Evolutionary conservation across 1,140 invertebrate species (phyloP).

Genomic region (Diorhabda carinulata): DNA sequence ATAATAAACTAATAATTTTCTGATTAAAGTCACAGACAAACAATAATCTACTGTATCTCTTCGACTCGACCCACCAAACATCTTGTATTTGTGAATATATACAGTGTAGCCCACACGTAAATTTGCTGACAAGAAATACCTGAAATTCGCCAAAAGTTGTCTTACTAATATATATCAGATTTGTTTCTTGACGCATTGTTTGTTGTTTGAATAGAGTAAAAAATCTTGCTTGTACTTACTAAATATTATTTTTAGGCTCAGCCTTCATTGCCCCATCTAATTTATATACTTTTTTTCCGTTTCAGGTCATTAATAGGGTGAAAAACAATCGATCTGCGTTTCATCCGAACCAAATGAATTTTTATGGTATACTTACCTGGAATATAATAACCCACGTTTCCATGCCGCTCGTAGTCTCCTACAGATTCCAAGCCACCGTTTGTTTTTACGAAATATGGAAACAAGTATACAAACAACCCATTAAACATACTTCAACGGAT

Average conservation of each 20-base stretch:
- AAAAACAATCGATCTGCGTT: conserved; percentile 62
- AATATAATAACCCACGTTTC: conserved; percentile 72
- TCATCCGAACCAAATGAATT: conserved; percentile 62
- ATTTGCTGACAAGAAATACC: no score
- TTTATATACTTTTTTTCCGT: not conserved
- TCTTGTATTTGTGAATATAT: no score
- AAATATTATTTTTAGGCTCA: conserved; percentile 12
- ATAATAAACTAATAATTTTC: no score
- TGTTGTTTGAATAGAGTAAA: no score
- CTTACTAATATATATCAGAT: no score
- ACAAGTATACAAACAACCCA: conserved; percentile 62
- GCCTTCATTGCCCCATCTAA: not conserved
- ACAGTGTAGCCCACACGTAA: no score
- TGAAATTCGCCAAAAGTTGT: no score
- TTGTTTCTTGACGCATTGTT: no score
- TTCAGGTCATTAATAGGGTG: conserved; percentile 52
- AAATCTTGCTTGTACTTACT: not conserved
- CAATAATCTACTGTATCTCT: no score
- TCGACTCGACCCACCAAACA: no score
- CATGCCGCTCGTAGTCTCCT: conserved; percentile 74
- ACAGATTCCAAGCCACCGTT: conserved; percentile 77
- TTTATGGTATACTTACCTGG: conserved; percentile 67
- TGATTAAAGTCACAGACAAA: no score
- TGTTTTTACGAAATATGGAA: conserved; percentile 83
- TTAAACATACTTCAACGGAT: not conserved